Evolutionary conservation across 1,140 invertebrate genomes (phyloP).

Genomic region (Drosophila nikananu): DNA sequence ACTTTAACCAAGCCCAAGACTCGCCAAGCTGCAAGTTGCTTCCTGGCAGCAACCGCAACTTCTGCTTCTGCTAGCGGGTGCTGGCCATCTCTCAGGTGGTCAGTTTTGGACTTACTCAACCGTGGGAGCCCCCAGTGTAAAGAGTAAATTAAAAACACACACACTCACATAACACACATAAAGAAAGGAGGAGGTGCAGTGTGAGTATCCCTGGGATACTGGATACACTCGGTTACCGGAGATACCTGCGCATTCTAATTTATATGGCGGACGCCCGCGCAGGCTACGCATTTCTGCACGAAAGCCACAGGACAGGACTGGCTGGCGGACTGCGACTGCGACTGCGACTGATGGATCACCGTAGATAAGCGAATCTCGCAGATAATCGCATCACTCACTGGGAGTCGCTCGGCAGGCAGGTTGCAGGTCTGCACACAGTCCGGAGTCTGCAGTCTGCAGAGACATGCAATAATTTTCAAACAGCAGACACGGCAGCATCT

Average conservation of each 20-base stretch:
- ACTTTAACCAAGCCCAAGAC: conserved; percentile 55
- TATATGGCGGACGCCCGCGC: conserved; percentile 78
- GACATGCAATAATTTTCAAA: conserved; percentile 84
- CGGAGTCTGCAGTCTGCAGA: conserved; percentile 27
- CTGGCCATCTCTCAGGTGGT: conserved; percentile 60
- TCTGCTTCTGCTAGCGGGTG: conserved; percentile 66
- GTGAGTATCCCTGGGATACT: conserved; percentile 37
- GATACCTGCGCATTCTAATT: conserved; percentile 76
- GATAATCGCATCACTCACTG: conserved; percentile 85
- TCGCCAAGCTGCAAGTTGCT: conserved; percentile 40
- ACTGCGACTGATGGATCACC: conserved; percentile 81
- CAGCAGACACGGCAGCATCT: conserved; percentile 37
- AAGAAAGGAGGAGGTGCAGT: conserved; percentile 1
- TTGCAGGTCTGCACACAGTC: conserved; percentile 36
- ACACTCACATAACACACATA: conserved; percentile 4
- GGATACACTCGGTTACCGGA: conserved; percentile 13
- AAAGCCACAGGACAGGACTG: conserved; percentile 45
- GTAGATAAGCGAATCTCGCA: conserved; percentile 85
- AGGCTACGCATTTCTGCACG: conserved; percentile 71
- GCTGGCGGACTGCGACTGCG: conserved; percentile 12
- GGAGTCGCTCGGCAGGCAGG: conserved; percentile 57
- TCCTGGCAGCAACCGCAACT: conserved; percentile 56
- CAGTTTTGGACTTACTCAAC: conserved; percentile 57
- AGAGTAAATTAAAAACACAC: conserved; percentile 67
- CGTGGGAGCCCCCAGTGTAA: conserved; percentile 70